Evolutionary conservation across 2,888 invertebrate species (phyloP), one percentile per base, ranked within the genome.

Genomic region (Podotricha telesiphe): DNA sequence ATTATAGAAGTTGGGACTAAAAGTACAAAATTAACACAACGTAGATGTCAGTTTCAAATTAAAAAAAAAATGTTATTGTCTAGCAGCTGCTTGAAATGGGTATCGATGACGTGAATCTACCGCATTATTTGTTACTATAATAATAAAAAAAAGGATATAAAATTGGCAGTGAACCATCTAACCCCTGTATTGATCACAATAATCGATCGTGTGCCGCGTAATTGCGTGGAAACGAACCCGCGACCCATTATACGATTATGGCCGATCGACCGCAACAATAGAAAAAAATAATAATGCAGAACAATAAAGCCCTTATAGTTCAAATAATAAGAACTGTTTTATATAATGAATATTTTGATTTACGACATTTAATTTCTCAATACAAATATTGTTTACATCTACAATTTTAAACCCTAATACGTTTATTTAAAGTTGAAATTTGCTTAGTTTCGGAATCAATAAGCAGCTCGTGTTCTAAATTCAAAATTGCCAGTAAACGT

Each of bases 141-240:
- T 85, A 85, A 81, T 85, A 82, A 82, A 81, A 85, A 86, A 86
- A 90, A 91, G 88, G 80, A 86, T 84, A 82, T 86, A 87, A 91
- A 91, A 91, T 91, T 91, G 90, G 89, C 92, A 91, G 89, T 86
- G 87, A 87, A 89, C 89, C 90, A 86, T 87, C 91, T 91, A 90
- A 91, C 91, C 92, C 87, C 91, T 85, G 90, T 90, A 92, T 93
- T 91, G 93, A 93, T 92, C 92, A 91, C 88, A 89, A 89, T 91
- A 91, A 92, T 92, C 91, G 92, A 92, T 92, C 93, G 93, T 93
- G 93, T 93, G 92, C 91, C 92, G 82, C 86, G 90, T 92, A 92
- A 93, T 92, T 91, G 92, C 88, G 85, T 84, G 79, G 90, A 87
- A 87, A 87, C 89, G 87, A 87, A 89, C 88, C 88, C 83, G 83